Base-by-base conservation (phyloP, 2,888 invertebrate genomes). In the Pheosia gnoma region DNA sequence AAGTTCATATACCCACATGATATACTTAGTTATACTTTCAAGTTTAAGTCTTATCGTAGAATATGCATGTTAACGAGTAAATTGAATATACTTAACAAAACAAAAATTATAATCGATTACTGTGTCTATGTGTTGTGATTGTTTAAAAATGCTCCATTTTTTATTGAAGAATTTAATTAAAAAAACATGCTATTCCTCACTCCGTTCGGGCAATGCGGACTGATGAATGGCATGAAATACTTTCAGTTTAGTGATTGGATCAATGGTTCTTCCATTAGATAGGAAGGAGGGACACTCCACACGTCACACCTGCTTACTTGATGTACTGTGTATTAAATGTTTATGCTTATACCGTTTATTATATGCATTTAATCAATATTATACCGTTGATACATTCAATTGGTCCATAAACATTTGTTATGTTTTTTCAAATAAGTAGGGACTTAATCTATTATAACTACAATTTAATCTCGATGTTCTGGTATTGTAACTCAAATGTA, bases 171-270 rank as follows among this genome's bases (percentile, higher is more conserved):
- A 62, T 68, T 74, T 61, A 60, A 65, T 60, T 54, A 61, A 60
- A 56, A 58, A 59, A 57, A 41, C 60, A 60, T 80, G 81, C 86
- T 83, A 88, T 93, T 89, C 90, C 77, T 88, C 90, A 85, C 84
- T 92, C 85, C 91, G 93, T 87, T 63, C 87, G 93, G 93, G 93
- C 93, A 93, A 93, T 93, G 88, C 93, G 93, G 90, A 92, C 75
- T 89, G 91, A 88, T 86, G 92, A 92, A 90, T 89, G 82, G 86
- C 86, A 78, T 58, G 62, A 67, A 38, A 41, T 59, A 53, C 54
- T 66, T 65, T 54, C 57, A 57, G 66, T 62, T 54, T 61, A 65
- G 67, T 69, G 52, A 60, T 63, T 62, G 63, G 39, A 69, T 80
- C 75, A 75, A 72, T 61, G 59, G 71, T 74, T 78, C 78, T 79